phyloP scores from a whole-genome alignment of 2,888 invertebrate species.

The Hirudinaria manillensis region DNA sequence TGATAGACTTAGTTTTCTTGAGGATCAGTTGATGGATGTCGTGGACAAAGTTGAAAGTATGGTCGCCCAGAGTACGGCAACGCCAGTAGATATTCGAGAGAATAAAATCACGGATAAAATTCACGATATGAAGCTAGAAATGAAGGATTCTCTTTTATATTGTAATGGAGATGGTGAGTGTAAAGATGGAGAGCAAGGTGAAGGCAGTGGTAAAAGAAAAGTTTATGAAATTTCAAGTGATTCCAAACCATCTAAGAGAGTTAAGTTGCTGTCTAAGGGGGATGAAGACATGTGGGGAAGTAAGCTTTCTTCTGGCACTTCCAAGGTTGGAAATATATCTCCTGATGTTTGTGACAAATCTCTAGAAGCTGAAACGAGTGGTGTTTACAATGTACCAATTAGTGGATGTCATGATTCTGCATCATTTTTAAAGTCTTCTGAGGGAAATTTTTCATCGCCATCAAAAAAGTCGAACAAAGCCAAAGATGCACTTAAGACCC shows the following conservation, averaged over 20 bases:
- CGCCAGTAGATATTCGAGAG: neutral
- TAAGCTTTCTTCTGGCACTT: neutral
- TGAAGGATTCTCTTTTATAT: neutral
- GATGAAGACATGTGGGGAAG: neutral
- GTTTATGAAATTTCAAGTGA: neutral
- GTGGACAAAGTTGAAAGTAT: conserved; percentile 23
- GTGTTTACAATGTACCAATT: neutral
- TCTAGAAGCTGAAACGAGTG: no score
- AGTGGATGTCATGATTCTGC: neutral
- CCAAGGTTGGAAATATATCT: neutral
- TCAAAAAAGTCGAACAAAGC: neutral
- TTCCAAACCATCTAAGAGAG: neutral
- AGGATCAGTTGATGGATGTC: conserved; percentile 25
- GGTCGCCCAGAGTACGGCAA: conserved; percentile 3
- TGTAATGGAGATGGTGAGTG: neutral
- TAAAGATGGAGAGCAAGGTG: neutral
- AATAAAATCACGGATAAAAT: neutral
- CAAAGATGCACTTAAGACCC: neutral
- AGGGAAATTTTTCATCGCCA: neutral
- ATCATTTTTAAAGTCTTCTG: neutral
- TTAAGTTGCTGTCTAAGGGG: neutral
- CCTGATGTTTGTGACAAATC: neutral
- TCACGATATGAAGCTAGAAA: neutral
- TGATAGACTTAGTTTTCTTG: conserved; percentile 9
- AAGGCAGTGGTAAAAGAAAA: neutral